Base-by-base conservation (phyloP, 37 sponge, comb jelly and placozoan species). In the Diacarnus erythraeanus region DNA sequence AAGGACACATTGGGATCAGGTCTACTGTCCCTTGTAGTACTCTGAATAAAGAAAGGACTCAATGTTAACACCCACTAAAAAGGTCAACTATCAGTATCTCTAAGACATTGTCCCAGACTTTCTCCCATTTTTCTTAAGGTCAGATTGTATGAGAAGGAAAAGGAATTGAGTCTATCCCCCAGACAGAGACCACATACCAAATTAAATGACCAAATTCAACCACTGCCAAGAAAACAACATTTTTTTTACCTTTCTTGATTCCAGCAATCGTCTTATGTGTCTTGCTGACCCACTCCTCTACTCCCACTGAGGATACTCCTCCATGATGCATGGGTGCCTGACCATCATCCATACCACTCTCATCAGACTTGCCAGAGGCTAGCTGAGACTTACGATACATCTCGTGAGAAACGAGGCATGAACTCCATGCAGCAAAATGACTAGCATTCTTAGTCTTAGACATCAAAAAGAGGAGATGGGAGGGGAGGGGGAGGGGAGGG, bases 391-490 rank as follows among this genome's bases (percentile, higher is more conserved):
- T 77, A 0, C 87, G 81, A 34, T 30, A 71, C 71, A 69, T 68
- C 82, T 80, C 76, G 47, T 87, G 87, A 18, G 77, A 74, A 0
- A 61, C 47, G n/a, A 87, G 76, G 42, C 76, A 58, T 2, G 87
- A 80, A 41, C 78, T 76, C 87, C 87, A 87, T 4, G 82, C 87
- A 12, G 87, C 70, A 70, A 87, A 87, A 30, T 87, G 87, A 26
- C 76, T 76, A 15, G 87, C 61, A 38, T 76, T 80, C 63, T 80
- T 80, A 38, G 87, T 72, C 87, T 87, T n/a, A 60, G 17, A 54
- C 56, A 20, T 54, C 17, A 54, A 20, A 54, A 54, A 54, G 56
- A 54, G 56, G 56, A 54, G 56, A 54, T 17, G 17, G 56, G 17
- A 54, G 56, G 17, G 17, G 17, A 54, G 10, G 56, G 17, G 56